Percentiles rank a stretch among this genome's conserved stretches.
Evolutionary conservation across 2,888 invertebrate genomes (phyloP).

Genomic region (Dinocampus coccinellae): DNA sequence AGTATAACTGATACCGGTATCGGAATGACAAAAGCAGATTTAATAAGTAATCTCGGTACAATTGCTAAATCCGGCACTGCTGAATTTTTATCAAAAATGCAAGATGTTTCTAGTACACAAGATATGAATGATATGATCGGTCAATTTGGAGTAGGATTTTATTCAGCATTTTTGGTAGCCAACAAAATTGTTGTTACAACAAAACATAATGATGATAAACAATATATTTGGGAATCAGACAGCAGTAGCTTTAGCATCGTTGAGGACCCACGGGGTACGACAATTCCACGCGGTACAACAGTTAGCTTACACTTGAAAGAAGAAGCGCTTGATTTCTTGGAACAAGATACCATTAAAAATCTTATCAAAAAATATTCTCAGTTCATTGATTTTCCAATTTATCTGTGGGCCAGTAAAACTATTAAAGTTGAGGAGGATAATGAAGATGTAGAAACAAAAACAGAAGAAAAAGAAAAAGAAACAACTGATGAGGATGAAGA

Average conservation of each 20-base stretch:
- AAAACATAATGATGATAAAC: conserved; percentile 93
- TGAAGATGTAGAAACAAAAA: conserved; percentile 71
- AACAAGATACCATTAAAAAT: conserved; percentile 89
- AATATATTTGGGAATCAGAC: conserved; percentile 99
- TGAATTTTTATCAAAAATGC: conserved; percentile 94
- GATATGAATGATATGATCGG: conserved; percentile 98
- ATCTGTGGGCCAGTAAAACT: conserved; percentile 86
- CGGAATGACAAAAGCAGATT: conserved; percentile 95
- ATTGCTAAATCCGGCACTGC: conserved; percentile 98
- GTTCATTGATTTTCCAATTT: conserved; percentile 99
- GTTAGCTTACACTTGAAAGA: conserved; percentile 94
- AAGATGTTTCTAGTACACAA: conserved; percentile 73
- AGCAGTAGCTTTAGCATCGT: conserved; percentile 89
- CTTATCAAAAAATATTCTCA: conserved; percentile 98
- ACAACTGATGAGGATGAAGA: conserved; percentile 72
- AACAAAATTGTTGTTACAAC: conserved; percentile 96
- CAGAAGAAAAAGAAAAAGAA: conserved; percentile 70
- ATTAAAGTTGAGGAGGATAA: conserved; percentile 72
- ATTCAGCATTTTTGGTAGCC: conserved; percentile 96
- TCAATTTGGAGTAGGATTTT: conserved; percentile 99
- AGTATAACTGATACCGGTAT: conserved; percentile 97
- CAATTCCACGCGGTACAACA: conserved; percentile 90
- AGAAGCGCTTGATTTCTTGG: conserved; percentile 96
- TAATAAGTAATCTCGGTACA: conserved; percentile 96
- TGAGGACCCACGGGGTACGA: conserved; percentile 94